Evolutionary conservation across 2,113 vertebrate species (phyloP).

Genomic region (Scomber japonicus): DNA sequence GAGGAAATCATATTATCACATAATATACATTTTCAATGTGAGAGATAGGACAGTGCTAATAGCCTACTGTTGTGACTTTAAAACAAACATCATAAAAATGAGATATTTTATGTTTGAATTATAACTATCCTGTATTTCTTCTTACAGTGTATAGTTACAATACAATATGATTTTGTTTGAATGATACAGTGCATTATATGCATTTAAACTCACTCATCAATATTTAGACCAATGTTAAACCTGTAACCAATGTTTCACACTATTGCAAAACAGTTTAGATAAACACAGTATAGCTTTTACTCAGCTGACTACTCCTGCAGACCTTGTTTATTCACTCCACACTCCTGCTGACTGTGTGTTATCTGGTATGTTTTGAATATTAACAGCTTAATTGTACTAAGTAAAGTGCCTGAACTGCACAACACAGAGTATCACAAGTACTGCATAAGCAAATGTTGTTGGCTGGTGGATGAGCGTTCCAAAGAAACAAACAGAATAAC

Average conservation of each 20-base stretch:
- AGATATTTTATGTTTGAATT: no score
- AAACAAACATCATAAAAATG: not conserved
- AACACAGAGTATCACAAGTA: constrained; percentile 13
- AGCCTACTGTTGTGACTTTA: not conserved
- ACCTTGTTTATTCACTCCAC: constrained; percentile 26
- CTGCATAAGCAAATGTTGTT: constrained; percentile 16
- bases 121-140: no score
- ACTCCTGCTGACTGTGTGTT: constrained; percentile 26
- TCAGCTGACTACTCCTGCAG: constrained; percentile 7
- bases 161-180: not conserved
- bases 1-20: not conserved
- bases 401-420: constrained; percentile 29
- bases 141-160: no score
- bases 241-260: constrained; percentile 6
- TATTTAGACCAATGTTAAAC: not conserved
- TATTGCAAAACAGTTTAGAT: constrained; percentile 12
- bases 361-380: constrained; percentile 37
- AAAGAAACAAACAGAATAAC: constrained; percentile 14
- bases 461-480: constrained; percentile 11
- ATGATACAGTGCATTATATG: not conserved
- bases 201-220: constrained; percentile 5
- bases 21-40: not conserved
- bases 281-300: constrained; percentile 20
- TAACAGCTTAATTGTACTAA: constrained; percentile 32
- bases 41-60: no score